Base-by-base conservation (phyloP, 2,113 vertebrate species). In the Microcebus jonahi region DNA sequence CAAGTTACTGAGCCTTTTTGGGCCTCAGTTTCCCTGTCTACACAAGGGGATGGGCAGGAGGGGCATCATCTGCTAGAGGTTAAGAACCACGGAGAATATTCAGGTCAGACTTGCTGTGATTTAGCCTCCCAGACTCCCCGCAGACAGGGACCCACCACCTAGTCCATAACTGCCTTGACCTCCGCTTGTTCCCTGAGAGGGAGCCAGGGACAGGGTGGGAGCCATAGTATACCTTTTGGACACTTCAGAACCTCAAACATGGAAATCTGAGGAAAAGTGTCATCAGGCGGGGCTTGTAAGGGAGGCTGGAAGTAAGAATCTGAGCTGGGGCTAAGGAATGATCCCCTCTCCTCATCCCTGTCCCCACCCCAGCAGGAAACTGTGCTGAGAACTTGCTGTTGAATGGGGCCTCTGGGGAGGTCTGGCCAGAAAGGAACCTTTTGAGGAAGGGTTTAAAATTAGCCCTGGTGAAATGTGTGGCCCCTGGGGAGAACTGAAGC, bases 361-460 rank as follows among this genome's bases (percentile, higher is more conserved):
- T 50, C 68, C 76, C 88, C 88, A 34, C 29, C 39, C 70, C 17
- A 53, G 77, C 81, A 76, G 94, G 95, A 96, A 97, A 85, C 94
- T 84, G 59, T 96, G 61, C 95, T 95, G 93, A 94, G 97, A 97
- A 95, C 83, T 90, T 91, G 89, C 86, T 96, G 70, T 98, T 96
- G 96, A 68, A 96, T 90, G 84, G 90, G 87, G 57, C 59, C 97
- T 34, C 91, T 88, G 27, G 96, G 96, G 97, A 97, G 80, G 31
- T 73, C 75, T 95, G 96, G 61, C 86, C 59, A 71, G 93, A 88
- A 82, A 92, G 76, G 91, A 95, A 48, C 91, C 80, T 23, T 95
- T 96, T 91, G 88, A 96, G 55, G 93, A 59, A 95, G 75, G 45
- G 14, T 95, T 97, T 97, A 97, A 98, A 97, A 97, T 97, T 97